phyloP scores from a whole-genome alignment of 2,113 vertebrate genomes.

The Copsychus sechellarum region DNA sequence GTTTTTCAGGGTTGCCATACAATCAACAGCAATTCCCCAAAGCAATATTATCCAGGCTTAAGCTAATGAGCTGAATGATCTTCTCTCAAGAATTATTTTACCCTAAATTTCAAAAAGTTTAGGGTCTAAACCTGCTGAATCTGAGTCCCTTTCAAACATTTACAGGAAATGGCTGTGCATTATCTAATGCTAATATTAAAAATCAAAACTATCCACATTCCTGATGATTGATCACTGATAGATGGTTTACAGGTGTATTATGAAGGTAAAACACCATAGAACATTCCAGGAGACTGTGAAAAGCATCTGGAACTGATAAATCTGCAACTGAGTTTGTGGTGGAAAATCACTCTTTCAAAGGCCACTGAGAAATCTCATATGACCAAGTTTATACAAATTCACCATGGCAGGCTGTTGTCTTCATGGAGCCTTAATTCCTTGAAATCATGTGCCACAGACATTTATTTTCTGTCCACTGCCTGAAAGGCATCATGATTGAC shows the following conservation, averaged over 20 bases:
- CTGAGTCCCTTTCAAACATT: background rate
- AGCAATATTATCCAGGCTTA: background rate
- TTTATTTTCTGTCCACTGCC: background rate
- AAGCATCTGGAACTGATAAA: background rate
- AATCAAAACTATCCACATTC: background rate
- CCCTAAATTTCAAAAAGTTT: background rate
- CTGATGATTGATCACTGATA: background rate
- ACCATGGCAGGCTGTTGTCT: background rate
- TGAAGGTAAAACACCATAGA: background rate
- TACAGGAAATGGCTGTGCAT: background rate
- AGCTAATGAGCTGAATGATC: background rate
- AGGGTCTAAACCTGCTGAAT: background rate
- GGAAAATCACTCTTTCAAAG: background rate
- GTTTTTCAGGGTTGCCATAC: background rate
- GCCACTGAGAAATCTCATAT: background rate
- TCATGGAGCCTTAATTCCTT: background rate
- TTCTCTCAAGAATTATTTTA: background rate
- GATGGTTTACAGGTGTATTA: background rate
- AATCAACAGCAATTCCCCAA: background rate
- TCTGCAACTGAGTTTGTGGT: background rate
- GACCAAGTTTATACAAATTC: background rate
- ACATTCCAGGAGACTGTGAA: background rate
- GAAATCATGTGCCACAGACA: background rate
- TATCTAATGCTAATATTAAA: background rate
- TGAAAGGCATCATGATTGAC: background rate